Conservation (phyloP, 2,797 vertebrate species). For the Tympanoctomys barrerae region DNA sequence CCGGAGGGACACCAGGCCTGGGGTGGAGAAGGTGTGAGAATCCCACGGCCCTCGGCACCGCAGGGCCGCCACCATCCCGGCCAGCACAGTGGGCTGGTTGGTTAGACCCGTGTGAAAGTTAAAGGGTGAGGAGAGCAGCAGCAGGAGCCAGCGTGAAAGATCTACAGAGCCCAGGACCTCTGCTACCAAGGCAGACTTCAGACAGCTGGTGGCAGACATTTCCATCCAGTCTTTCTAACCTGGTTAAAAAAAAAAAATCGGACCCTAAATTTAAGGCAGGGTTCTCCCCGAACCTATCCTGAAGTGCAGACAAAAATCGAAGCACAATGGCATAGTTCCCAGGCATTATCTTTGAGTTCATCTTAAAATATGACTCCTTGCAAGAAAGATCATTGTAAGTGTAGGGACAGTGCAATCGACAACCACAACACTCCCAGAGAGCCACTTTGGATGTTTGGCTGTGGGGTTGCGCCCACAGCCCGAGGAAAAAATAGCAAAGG, state of each 20-base stretch:
- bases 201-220: neutral
- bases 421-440: neutral
- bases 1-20: neutral
- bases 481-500: neutral
- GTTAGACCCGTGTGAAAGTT: neutral
- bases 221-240: neutral
- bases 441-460: neutral
- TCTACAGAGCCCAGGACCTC: neutral
- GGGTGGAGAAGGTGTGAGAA: neutral
- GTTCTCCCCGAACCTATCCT: neutral
- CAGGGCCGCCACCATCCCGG: neutral
- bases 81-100: neutral
- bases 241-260: neutral
- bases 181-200: neutral
- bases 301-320: conserved; percentile 9
- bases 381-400: conserved; percentile 8
- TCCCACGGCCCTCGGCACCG: neutral
- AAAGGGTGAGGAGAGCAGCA: neutral
- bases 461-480: neutral
- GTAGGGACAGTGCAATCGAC: neutral
- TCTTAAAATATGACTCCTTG: neutral
- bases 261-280: neutral
- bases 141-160: neutral
- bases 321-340: neutral
- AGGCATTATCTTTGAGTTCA: neutral